phyloP scores from a whole-genome alignment of 2,113 vertebrate genomes.

The Ellobius talpinus region DNA sequence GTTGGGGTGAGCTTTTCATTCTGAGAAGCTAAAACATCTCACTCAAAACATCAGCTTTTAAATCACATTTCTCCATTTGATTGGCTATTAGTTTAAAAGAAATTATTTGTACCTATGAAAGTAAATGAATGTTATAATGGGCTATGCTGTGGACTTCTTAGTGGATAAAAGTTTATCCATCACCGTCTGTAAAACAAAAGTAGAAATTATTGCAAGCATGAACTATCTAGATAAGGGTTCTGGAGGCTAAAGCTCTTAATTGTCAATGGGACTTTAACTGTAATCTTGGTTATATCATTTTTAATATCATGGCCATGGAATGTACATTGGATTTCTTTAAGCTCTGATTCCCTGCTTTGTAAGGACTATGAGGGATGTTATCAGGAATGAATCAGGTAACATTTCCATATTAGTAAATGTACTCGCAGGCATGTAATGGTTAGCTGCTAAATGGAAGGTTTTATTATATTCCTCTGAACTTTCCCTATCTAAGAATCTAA shows the following conservation, averaged over 20 bases:
- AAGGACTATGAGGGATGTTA: neutral
- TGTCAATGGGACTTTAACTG: neutral
- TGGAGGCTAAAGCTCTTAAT: neutral
- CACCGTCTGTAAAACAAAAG: neutral
- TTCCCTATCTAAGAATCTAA: neutral
- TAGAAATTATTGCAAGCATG: neutral
- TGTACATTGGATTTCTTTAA: neutral
- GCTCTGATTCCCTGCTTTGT: neutral
- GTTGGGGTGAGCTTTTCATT: neutral
- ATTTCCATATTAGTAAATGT: slow-evolving; percentile 35
- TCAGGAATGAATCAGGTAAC: neutral
- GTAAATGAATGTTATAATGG: neutral
- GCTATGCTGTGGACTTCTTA: neutral
- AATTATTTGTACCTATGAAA: slow-evolving; percentile 42
- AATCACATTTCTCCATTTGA: neutral
- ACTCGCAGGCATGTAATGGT: neutral
- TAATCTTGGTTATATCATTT: neutral
- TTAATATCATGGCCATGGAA: neutral
- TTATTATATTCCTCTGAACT: slow-evolving; percentile 5
- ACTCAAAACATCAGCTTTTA: slow-evolving; percentile 9
- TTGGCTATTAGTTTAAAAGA: neutral
- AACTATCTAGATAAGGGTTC: neutral
- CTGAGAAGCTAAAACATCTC: neutral
- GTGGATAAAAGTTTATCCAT: neutral
- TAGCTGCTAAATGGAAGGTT: slow-evolving; percentile 10